A percentile compares a stretch with the other conserved stretches of the same genome.
Conservation (phyloP, 2,888 invertebrate genomes). For the Ellobium chinense region DNA sequence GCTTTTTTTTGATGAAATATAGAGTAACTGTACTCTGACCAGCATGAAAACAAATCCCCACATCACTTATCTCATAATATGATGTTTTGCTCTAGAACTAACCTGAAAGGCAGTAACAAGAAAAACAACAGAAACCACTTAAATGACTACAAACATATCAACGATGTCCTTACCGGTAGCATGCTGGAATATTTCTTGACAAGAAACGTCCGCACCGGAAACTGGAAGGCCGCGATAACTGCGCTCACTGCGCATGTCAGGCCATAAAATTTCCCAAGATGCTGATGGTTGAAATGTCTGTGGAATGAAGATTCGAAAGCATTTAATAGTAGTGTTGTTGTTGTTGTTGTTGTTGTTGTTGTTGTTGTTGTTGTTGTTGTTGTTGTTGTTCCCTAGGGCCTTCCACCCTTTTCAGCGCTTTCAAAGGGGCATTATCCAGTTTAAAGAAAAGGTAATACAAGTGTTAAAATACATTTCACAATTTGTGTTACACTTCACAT, state of each 20-base stretch:
- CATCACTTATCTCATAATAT: no score
- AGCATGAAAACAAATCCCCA: no score
- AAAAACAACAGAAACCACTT: not conserved
- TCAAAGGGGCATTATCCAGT: no score
- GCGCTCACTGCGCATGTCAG: conserved; percentile 53
- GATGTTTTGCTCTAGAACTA: no score
- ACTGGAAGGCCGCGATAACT: conserved; percentile 54
- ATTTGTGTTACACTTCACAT: no score
- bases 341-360: not conserved
- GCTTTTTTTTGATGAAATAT: no score
- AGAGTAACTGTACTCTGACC: no score
- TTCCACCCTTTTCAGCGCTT: no score
- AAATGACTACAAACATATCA: not conserved
- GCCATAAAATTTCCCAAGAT: conserved; percentile 65
- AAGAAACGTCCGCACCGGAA: conserved; percentile 56
- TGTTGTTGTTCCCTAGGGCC: not conserved
- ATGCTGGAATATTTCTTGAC: conserved; percentile 48
- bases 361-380: not conserved
- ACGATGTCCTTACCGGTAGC: conserved; percentile 59
- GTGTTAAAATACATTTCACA: no score
- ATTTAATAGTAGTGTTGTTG: no score
- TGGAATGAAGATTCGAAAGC: conserved; percentile 11
- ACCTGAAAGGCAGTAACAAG: no score
- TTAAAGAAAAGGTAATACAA: no score
- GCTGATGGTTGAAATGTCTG: conserved; percentile 69